These are phyloP conservation scores for Eilema caniola DNA, from an alignment of 2,888 invertebrate genomes.

Conservation along the genomic window DNA sequence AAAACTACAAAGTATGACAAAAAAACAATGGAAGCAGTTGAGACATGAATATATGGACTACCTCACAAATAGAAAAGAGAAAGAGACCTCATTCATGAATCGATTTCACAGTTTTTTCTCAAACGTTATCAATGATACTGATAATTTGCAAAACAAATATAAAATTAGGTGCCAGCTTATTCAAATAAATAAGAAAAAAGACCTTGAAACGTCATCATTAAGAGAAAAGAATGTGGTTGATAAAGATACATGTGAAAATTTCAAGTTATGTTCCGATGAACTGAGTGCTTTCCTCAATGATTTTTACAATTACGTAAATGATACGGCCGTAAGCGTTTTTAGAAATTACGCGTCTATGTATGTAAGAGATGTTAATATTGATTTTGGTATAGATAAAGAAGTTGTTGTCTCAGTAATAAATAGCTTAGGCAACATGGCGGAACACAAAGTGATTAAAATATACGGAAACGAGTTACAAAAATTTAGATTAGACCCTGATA, in stretches of 20 bases:
- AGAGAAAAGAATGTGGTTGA: slow-evolving; percentile 20
- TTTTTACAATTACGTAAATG: slow-evolving; percentile 63
- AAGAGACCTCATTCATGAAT: slow-evolving; percentile 50
- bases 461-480: slow-evolving; percentile 54
- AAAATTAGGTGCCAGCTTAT: slow-evolving; percentile 61
- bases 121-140: slow-evolving; percentile 52
- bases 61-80: slow-evolving; percentile 27
- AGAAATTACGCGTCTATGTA: slow-evolving; percentile 74
- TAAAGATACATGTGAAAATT: slow-evolving; percentile 50
- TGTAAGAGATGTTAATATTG: slow-evolving; percentile 59
- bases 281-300: slow-evolving; percentile 59
- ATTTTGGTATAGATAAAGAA: slow-evolving; percentile 52
- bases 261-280: slow-evolving; percentile 69
- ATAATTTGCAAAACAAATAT: slow-evolving; percentile 52
- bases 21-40: slow-evolving; percentile 53
- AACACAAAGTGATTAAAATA: slow-evolving; percentile 49
- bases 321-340: slow-evolving; percentile 62
- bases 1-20: slow-evolving; percentile 33
- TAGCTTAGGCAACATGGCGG: slow-evolving; percentile 43
- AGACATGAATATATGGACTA: slow-evolving; percentile 46
- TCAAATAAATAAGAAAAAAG: slow-evolving; percentile 25
- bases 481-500: slow-evolving; percentile 57
- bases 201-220: slow-evolving; percentile 4
- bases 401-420: slow-evolving; percentile 52
- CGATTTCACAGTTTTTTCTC: slow-evolving; percentile 58